Base-by-base conservation (phyloP, 2,797 vertebrate genomes). In the Girardinus metallicus region DNA sequence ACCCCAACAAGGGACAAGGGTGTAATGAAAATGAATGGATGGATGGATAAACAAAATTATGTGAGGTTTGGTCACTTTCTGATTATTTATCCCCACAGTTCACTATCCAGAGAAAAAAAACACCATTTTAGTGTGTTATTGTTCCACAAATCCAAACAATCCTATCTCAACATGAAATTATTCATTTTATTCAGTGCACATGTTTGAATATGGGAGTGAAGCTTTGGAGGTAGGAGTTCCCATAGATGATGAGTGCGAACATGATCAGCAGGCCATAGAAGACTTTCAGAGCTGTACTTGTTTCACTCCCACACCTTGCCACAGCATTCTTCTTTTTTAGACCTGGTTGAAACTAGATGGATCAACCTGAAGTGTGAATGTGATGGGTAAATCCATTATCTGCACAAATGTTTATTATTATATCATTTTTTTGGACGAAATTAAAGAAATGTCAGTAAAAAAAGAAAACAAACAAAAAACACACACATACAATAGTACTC, bases 331-430 rank as follows among this genome's bases (percentile, higher is more conserved):
- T 92, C 87, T 87, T 88, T 89, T 89, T 89, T 85, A 85, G 80
- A 86, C 82, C 87, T 95, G 94, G 96, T 95, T 96, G 94, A 95
- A 95, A 95, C 93, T 92, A 94, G 95, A 95, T 93, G 91, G 91
- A 93, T 75, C 89, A 88, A 93, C 94, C 86, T 49, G 16, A 75
- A 86, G 87, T 89, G 85, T 90, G 90, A 91, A 93, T 95, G 89
- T 93, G 89, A 91, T 94, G 89, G 88, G 91, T 80, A 93, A 94
- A 90, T 94, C 94, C 88, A 88, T 88, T 68, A 80, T 82, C 82
- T 87, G 84, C 90, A 86, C 75, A 87, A 87, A 92, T 91, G 87
- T 93, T 94, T 95, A 92, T 94, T 96, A 89, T 90, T 84, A 92
- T 92, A 93, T 89, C 87, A n/a, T 80, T 93, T 94, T 87, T 91